Conservation (phyloP, 2,888 invertebrate genomes). For the Dicyrtoma fusca region DNA sequence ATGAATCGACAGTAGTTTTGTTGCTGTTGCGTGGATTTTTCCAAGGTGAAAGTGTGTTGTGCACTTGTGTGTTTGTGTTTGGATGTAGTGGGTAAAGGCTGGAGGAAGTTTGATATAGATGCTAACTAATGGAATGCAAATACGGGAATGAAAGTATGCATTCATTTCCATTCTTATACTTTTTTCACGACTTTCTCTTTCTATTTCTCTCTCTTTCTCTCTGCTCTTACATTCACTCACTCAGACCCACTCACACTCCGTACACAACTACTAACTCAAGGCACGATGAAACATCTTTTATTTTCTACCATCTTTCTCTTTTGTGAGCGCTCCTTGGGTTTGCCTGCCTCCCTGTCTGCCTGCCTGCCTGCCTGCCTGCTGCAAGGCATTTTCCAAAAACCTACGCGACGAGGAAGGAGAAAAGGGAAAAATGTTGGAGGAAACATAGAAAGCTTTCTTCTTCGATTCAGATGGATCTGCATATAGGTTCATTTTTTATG, state of each 20-base stretch:
- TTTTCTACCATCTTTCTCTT: not conserved
- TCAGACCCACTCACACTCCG: not conserved
- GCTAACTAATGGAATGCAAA: conserved; percentile 12
- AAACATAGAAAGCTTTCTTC: conserved; percentile 8
- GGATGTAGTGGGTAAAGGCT: not conserved
- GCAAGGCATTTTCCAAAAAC: no score
- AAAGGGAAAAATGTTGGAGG: not conserved
- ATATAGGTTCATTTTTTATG: conserved; percentile 29
- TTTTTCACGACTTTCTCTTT: not conserved
- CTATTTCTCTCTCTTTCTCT: not conserved
- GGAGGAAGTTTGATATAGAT: not conserved
- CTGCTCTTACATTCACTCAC: not conserved
- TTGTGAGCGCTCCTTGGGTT: not conserved
- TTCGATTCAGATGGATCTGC: not conserved
- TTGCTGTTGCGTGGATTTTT: no score
- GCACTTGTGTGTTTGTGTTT: not conserved
- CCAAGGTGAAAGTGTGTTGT: no score
- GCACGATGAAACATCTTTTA: not conserved
- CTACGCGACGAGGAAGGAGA: conserved; percentile 4
- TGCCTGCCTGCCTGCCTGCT: no score
- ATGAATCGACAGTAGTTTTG: no score
- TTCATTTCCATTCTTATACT: not conserved
- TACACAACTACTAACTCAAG: not conserved
- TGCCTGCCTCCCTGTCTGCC: not conserved
- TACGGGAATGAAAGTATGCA: not conserved